Conservation (phyloP, 2,888 invertebrate genomes). For the Escarpia spicata region DNA sequence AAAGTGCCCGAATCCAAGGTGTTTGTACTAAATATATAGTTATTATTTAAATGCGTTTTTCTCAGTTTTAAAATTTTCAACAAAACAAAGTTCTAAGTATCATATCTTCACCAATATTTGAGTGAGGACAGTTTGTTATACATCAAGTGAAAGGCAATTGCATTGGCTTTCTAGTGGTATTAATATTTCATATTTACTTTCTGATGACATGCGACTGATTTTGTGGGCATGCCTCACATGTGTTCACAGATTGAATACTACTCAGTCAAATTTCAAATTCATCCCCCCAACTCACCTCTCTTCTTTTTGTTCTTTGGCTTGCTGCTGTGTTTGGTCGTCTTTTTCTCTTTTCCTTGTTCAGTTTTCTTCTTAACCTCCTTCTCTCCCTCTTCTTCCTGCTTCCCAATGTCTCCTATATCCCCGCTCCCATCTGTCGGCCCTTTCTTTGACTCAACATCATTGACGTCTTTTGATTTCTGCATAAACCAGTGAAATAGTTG, state of each 20-base stretch:
- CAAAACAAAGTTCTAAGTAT: too few species aligned
- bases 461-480: conserved; percentile 24
- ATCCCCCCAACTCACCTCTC: neutral
- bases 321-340: conserved; percentile 9
- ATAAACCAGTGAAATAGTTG: neutral
- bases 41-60: too few species aligned
- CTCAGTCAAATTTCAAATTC: neutral
- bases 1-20: too few species aligned
- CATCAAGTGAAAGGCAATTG: too few species aligned
- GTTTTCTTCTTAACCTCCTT: conserved; percentile 27
- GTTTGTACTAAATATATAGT: too few species aligned
- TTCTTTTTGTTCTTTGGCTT: conserved; percentile 22
- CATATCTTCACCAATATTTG: too few species aligned
- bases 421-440: neutral
- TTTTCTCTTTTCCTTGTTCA: conserved; percentile 26
- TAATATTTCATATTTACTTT: too few species aligned
- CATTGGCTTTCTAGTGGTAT: too few species aligned
- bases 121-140: too few species aligned
- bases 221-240: too few species aligned
- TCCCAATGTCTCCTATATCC: conserved; percentile 18
- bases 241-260: neutral
- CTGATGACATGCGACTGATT: too few species aligned
- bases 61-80: too few species aligned
- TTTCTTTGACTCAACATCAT: neutral
- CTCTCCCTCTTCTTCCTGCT: conserved; percentile 28